These are phyloP conservation scores for Pachycephala philippinensis DNA, from an alignment of 2,113 vertebrate species.

Conservation along the genomic window DNA sequence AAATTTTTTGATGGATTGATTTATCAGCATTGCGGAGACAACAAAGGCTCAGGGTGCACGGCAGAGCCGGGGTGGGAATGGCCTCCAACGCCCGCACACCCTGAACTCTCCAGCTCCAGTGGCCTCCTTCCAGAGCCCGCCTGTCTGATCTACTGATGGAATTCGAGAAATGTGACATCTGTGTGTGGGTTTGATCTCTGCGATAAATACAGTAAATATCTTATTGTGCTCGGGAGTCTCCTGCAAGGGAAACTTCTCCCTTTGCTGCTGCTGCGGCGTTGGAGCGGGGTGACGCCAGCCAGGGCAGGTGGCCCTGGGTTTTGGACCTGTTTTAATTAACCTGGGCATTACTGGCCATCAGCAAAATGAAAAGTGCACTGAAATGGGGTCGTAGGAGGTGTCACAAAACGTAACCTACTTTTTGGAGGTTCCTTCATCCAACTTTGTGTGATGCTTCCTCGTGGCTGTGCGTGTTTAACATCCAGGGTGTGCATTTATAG, in stretches of 20 bases:
- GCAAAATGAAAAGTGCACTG: neutral
- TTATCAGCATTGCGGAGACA: slow-evolving; percentile 99
- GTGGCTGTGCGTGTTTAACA: neutral
- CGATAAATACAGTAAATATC: slow-evolving; percentile 70
- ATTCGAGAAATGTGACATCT: slow-evolving; percentile 77
- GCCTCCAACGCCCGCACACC: slow-evolving; percentile 57
- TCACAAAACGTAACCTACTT: neutral
- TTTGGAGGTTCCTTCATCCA: neutral
- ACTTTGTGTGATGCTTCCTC: neutral
- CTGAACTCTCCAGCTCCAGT: slow-evolving; percentile 66
- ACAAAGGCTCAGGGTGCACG: slow-evolving; percentile 91
- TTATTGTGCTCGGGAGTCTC: slow-evolving; percentile 36
- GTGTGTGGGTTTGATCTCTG: slow-evolving; percentile 69
- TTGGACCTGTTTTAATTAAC: neutral
- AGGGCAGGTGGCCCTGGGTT: neutral
- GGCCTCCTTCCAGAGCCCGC: slow-evolving; percentile 70
- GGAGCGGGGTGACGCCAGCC: neutral
- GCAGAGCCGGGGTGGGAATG: slow-evolving; percentile 68
- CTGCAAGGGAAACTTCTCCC: slow-evolving; percentile 34
- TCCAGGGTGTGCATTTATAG: neutral
- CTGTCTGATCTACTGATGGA: slow-evolving; percentile 78
- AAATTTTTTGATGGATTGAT: slow-evolving; percentile 99
- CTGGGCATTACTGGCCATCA: neutral
- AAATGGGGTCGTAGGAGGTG: neutral
- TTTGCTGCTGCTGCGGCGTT: neutral